Percentiles rank a stretch among this genome's conserved stretches.
These are phyloP conservation scores for Sylvilagus floridanus DNA, from an alignment of 2,797 vertebrate genomes.

Conservation along the genomic window DNA sequence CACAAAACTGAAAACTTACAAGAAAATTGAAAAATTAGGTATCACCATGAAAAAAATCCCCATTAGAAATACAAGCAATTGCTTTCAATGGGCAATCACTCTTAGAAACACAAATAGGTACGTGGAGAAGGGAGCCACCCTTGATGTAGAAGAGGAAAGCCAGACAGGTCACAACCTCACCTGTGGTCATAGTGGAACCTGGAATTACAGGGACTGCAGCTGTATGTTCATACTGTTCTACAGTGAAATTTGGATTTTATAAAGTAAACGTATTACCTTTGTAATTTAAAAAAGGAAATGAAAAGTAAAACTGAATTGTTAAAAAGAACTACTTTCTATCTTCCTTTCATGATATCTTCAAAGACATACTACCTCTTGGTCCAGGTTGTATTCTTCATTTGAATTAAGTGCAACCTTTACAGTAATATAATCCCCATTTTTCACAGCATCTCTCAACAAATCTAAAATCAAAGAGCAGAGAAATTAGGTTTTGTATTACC, in stretches of 20 bases:
- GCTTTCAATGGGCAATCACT: background rate
- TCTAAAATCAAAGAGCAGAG: constrained; percentile 84
- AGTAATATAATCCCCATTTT: constrained; percentile 96
- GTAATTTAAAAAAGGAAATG: background rate
- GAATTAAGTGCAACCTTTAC: constrained; percentile 97
- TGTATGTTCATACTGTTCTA: background rate
- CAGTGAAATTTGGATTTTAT: background rate
- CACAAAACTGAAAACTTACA: background rate
- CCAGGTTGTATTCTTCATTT: constrained; percentile 96
- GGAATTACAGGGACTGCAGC: background rate
- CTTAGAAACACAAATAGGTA: background rate
- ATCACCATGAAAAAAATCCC: background rate
- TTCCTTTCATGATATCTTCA: background rate
- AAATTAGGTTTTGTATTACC: constrained; percentile 1
- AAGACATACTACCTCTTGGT: constrained; percentile 94
- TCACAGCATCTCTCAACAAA: constrained; percentile 96
- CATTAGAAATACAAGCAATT: background rate
- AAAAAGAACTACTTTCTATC: background rate
- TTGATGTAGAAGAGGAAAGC: background rate
- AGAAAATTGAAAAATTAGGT: background rate
- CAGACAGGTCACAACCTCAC: background rate
- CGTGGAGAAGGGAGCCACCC: background rate
- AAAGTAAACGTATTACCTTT: background rate
- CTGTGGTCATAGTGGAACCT: background rate
- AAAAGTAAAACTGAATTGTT: background rate